Evolutionary conservation across 2,113 vertebrate species (phyloP).

Genomic region (Bubo blakistoni): DNA sequence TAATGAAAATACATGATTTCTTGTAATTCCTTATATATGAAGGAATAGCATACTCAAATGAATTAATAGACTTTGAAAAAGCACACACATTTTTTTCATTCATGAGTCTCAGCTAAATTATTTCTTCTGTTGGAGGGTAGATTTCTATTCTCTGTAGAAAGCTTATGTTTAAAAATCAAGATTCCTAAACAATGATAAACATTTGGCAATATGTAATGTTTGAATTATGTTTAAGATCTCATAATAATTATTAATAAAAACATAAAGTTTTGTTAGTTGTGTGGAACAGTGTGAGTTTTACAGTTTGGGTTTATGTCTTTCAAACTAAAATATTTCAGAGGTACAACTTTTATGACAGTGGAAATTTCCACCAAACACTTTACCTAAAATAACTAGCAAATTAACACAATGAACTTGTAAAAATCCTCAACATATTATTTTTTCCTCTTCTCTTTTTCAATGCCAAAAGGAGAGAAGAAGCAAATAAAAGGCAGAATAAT

Average conservation of each 20-base stretch:
- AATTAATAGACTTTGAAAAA: background rate
- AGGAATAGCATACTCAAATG: background rate
- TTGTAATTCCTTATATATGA: background rate
- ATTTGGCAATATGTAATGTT: background rate
- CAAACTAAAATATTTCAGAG: background rate
- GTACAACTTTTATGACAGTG: background rate
- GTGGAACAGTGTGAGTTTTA: background rate
- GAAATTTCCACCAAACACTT: background rate
- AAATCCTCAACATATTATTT: background rate
- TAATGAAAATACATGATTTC: background rate
- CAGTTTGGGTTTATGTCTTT: background rate
- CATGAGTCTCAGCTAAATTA: background rate
- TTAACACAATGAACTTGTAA: background rate
- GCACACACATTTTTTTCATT: background rate
- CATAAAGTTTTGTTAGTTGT: background rate
- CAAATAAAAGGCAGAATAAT: background rate
- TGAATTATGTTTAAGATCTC: background rate
- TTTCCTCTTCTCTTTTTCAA: background rate
- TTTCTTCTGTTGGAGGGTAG: background rate
- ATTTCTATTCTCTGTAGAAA: background rate
- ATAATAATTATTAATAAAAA: background rate
- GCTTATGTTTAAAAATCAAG: background rate
- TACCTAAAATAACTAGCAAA: background rate
- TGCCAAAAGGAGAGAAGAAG: background rate
- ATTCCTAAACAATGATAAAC: rapidly evolving